Evolutionary conservation across 2,888 invertebrate genomes (phyloP).

Genomic region (Epiblema foenella): DNA sequence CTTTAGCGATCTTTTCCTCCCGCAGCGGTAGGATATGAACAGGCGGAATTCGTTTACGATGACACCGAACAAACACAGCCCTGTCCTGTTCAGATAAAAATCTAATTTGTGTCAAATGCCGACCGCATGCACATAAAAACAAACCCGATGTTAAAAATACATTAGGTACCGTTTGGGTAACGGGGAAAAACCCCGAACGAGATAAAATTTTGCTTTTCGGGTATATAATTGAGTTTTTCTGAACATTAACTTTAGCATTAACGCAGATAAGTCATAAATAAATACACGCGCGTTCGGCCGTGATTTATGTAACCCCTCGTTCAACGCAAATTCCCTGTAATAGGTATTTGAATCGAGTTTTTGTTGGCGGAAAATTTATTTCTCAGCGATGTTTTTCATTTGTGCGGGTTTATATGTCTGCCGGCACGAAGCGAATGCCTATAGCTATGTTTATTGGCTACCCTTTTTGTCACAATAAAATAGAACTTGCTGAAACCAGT

Average conservation of each 20-base stretch:
- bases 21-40: neutral
- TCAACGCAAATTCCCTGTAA: conserved; percentile 42
- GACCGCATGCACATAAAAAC: conserved; percentile 23
- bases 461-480: neutral
- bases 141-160: conserved; percentile 35
- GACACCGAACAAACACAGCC: neutral
- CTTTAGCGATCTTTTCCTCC: neutral
- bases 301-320: conserved; percentile 42
- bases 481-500: neutral
- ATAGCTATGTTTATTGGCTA: neutral
- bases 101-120: conserved; percentile 21
- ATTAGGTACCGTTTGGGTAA: conserved; percentile 32
- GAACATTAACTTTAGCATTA: conserved; percentile 44
- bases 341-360: conserved; percentile 42
- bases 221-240: conserved; percentile 42
- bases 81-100: conserved; percentile 17
- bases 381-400: conserved; percentile 36
- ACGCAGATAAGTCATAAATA: conserved; percentile 42
- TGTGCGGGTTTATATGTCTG: conserved; percentile 19
- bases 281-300: conserved; percentile 39
- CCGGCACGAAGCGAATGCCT: neutral
- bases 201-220: conserved; percentile 41
- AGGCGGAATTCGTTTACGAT: neutral
- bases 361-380: conserved; percentile 37
- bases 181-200: conserved; percentile 27